Conservation (phyloP, 1,140 invertebrate species). For the Drosophila equinoxialis region DNA sequence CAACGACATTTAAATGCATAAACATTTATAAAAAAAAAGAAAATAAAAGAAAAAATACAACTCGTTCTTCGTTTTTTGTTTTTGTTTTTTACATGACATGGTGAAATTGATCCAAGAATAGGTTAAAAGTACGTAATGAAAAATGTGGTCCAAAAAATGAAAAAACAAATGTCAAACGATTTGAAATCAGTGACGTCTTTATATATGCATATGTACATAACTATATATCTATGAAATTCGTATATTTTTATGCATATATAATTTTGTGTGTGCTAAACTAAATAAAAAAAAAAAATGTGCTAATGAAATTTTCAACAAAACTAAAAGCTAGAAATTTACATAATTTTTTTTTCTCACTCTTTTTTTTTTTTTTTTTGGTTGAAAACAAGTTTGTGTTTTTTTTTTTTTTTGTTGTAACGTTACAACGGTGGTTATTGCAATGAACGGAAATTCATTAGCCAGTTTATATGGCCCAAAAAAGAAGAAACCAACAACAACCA, state of each 20-base stretch:
- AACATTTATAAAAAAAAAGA: slow-evolving; percentile 1
- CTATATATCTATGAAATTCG: neutral
- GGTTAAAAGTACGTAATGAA: slow-evolving; percentile 26
- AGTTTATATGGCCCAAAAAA: slow-evolving; percentile 41
- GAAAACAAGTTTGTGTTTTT: slow-evolving; percentile 3
- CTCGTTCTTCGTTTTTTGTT: neutral
- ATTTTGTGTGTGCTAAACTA: neutral
- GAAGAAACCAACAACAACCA: slow-evolving; percentile 15
- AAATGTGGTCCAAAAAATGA: neutral
- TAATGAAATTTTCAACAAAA: slow-evolving; percentile 2
- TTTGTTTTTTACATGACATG: slow-evolving; percentile 37
- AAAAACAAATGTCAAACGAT: slow-evolving; percentile 17
- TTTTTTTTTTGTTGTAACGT: neutral
- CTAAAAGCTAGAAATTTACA: neutral
- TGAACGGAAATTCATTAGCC: slow-evolving; percentile 78
- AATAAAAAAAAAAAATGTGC: slow-evolving; percentile 3
- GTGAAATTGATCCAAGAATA: slow-evolving; percentile 54
- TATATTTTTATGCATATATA: neutral
- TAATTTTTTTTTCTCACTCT: neutral
- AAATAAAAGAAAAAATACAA: neutral
- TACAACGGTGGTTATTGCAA: slow-evolving; percentile 20
- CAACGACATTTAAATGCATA: slow-evolving; percentile 53
- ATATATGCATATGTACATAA: neutral
- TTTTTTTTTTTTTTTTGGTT: slow-evolving; percentile 27
- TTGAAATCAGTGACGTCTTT: neutral